Evolutionary conservation across 2,113 vertebrate genomes (phyloP).

Genomic region (Candoia aspera): DNA sequence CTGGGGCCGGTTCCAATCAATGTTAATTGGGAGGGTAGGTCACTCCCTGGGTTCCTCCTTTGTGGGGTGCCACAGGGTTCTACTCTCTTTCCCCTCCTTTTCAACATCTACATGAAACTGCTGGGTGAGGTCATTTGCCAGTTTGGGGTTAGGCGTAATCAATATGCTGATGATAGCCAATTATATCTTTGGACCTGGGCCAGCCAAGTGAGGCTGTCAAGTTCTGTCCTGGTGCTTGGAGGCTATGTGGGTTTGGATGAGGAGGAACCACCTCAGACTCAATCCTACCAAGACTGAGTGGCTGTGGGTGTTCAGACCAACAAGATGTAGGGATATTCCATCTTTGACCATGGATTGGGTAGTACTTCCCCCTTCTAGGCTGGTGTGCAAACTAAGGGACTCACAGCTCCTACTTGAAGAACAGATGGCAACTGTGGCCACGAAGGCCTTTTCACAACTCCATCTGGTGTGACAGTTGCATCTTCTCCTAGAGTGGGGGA

Average conservation of each 20-base stretch:
- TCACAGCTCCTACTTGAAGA: background rate
- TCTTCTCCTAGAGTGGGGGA: background rate
- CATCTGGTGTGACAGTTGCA: background rate
- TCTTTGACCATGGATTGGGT: background rate
- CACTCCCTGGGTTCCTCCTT: background rate
- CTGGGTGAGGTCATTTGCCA: background rate
- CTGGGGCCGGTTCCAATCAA: background rate
- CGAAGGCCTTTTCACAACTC: background rate
- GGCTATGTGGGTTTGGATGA: background rate
- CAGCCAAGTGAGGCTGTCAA: background rate
- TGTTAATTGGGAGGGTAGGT: background rate
- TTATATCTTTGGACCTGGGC: background rate
- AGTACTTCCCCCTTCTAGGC: background rate
- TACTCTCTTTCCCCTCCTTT: background rate
- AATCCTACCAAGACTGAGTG: too few species aligned
- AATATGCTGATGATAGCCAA: background rate
- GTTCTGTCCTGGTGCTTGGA: background rate
- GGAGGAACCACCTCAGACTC: background rate
- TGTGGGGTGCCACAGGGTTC: background rate
- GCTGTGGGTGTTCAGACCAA: background rate
- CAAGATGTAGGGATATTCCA: background rate
- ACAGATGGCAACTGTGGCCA: background rate
- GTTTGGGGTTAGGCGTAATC: background rate
- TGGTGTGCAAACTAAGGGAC: background rate
- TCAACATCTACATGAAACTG: background rate